Evolutionary conservation across 2,797 vertebrate species (phyloP).

Genomic region (Austrolebias charrua): DNA sequence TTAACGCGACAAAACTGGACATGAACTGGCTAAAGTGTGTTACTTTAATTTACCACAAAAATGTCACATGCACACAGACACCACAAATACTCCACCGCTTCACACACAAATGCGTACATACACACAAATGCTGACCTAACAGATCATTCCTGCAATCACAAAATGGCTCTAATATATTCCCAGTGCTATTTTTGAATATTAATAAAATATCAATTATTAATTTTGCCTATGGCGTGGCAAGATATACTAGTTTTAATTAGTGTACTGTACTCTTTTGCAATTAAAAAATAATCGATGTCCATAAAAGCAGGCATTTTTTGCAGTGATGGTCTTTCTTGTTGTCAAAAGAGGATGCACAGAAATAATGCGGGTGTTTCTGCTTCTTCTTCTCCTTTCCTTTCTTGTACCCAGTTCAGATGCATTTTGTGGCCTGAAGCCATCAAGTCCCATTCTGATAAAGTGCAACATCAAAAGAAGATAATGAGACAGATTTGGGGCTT

Average conservation of each 20-base stretch:
- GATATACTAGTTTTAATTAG: conserved; percentile 99
- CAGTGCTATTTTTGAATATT: conserved; percentile 99
- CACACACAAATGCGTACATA: conserved; percentile 28
- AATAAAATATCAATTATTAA: conserved; percentile 99
- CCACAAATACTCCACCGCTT: conserved; percentile 17
- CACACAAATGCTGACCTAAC: conserved; percentile 43
- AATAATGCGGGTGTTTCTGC: conserved; percentile 74
- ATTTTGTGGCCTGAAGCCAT: conserved; percentile 73
- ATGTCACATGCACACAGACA: conserved; percentile 46
- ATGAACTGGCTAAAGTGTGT: conserved; percentile 57
- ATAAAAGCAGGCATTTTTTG: conserved; percentile 86
- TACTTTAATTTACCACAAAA: conserved; percentile 77
- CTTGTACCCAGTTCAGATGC: conserved; percentile 62
- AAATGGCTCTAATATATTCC: conserved; percentile 99
- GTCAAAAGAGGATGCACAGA: conserved; percentile 85
- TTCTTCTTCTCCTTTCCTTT: conserved; percentile 57
- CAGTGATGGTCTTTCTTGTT: conserved; percentile 93
- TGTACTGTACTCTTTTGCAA: conserved; percentile 99
- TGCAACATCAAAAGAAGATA: conserved; percentile 82
- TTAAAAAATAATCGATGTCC: conserved; percentile 99
- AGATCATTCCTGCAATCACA: conserved; percentile 90
- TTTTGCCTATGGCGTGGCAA: conserved; percentile 99
- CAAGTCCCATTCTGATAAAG: conserved; percentile 86
- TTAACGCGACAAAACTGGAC: conserved; percentile 44
- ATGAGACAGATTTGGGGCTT: conserved; percentile 73